These are phyloP conservation scores for Lynx canadensis DNA, from an alignment of 2,113 vertebrate species.

Conservation along the genomic window DNA sequence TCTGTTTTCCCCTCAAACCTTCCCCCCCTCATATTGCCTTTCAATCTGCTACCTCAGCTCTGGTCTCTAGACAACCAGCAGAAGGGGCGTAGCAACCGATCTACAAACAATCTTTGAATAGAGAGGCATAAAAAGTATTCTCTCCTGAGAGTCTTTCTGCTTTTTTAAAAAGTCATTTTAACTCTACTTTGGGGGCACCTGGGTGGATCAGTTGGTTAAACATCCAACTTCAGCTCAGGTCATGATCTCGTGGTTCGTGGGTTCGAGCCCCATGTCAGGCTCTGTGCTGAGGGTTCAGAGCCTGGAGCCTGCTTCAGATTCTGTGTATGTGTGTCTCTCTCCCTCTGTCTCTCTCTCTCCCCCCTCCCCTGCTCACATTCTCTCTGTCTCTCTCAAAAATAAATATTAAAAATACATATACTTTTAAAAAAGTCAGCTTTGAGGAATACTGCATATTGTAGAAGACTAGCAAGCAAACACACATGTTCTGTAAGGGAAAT, in stretches of 20 bases:
- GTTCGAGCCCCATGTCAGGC: too few relatives aligned
- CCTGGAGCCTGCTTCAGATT: too few relatives aligned
- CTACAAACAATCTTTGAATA: neutral
- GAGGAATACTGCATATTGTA: neutral
- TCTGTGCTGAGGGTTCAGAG: too few relatives aligned
- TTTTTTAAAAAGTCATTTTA: neutral
- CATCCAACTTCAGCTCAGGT: too few relatives aligned
- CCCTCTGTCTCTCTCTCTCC: too few relatives aligned
- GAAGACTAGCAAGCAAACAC: neutral
- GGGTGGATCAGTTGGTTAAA: too few relatives aligned
- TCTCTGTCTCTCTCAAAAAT: too few relatives aligned
- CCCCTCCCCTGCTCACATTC: too few relatives aligned
- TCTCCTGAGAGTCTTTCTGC: neutral
- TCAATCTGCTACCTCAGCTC: neutral
- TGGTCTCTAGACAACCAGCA: neutral
- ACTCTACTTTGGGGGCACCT: neutral
- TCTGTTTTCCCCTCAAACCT: neutral
- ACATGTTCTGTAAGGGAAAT: fast-evolving
- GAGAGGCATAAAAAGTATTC: neutral
- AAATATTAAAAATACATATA: too few relatives aligned
- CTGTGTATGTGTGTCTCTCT: too few relatives aligned
- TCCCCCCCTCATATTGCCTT: neutral
- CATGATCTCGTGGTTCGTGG: too few relatives aligned
- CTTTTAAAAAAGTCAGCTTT: neutral
- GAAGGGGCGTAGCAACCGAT: neutral